Evolutionary conservation across 2,797 vertebrate species (phyloP).

Genomic region (Meriones psammophilus): DNA sequence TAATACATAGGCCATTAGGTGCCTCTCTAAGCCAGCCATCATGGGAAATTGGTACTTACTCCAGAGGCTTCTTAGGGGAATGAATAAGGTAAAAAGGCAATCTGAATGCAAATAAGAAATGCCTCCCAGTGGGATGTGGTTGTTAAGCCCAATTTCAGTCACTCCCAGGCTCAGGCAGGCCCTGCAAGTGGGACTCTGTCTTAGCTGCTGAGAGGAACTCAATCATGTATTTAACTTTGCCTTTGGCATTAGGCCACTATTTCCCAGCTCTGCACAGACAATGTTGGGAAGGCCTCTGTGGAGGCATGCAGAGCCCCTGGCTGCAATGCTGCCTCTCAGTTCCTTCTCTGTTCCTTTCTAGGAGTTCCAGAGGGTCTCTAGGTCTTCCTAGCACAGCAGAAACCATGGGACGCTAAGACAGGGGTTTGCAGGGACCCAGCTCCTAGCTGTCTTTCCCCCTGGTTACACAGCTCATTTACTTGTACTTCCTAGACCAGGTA

Average conservation of each 20-base stretch:
- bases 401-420: neutral
- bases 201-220: neutral
- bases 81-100: slow-evolving; percentile 16
- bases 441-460: neutral
- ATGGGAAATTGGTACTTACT: neutral
- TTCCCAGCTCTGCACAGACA: neutral
- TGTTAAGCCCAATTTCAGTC: neutral
- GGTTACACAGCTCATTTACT: neutral
- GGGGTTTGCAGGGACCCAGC: neutral
- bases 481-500: neutral
- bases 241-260: neutral
- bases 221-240: neutral
- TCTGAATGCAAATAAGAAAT: slow-evolving; percentile 26
- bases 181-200: neutral
- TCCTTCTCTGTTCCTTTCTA: neutral
- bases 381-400: neutral
- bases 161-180: neutral
- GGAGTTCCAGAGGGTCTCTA: neutral
- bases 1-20: neutral
- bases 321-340: neutral
- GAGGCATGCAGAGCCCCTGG: neutral
- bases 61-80: slow-evolving; percentile 16
- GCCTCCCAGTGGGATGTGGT: neutral
- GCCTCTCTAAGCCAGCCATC: slow-evolving; percentile 39
- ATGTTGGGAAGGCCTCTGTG: neutral